Evolutionary conservation across 1,140 invertebrate genomes (phyloP).

Genomic region (Drosophila teissieri): DNA sequence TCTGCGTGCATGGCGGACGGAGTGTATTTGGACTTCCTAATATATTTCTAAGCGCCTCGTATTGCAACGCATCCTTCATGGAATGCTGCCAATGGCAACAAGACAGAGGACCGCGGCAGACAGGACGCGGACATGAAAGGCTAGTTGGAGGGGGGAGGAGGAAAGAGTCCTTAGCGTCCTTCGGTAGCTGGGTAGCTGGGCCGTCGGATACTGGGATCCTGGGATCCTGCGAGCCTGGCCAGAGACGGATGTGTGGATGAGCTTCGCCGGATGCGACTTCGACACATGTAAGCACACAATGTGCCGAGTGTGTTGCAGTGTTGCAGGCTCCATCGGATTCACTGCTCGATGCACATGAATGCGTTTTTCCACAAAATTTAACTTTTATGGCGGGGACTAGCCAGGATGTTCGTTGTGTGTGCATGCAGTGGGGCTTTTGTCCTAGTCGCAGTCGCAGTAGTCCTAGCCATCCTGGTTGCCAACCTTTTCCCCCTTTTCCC

Average conservation of each 20-base stretch:
- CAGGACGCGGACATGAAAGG: slow-evolving; percentile 8
- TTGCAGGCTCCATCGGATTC: slow-evolving; percentile 72
- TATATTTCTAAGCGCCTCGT: slow-evolving; percentile 65
- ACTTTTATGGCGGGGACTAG: slow-evolving; percentile 45
- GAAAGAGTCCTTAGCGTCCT: not conserved
- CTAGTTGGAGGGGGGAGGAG: not conserved
- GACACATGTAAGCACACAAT: slow-evolving; percentile 67
- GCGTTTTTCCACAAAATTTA: slow-evolving; percentile 74
- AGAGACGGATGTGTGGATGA: slow-evolving; percentile 67
- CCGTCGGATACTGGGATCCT: slow-evolving; percentile 9
- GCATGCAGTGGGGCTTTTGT: slow-evolving; percentile 21
- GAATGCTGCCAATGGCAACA: slow-evolving; percentile 64
- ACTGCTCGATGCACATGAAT: slow-evolving; percentile 71
- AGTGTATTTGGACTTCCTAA: slow-evolving; percentile 25
- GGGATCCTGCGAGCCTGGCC: slow-evolving; percentile 17
- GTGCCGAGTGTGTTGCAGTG: slow-evolving; percentile 13
- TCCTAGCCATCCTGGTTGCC: slow-evolving; percentile 16
- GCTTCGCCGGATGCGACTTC: slow-evolving; percentile 62
- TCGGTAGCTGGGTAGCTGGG: not conserved
- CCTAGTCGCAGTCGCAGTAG: slow-evolving; percentile 9
- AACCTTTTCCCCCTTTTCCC: slow-evolving; percentile 21
- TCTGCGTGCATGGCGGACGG: not conserved
- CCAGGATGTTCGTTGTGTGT: not conserved
- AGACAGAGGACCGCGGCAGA: slow-evolving; percentile 38
- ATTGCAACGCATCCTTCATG: slow-evolving; percentile 60